Percentiles rank a stretch among this genome's conserved stretches.
Conservation (phyloP, 64 coral and sea anemone species). For the Hydrozoanthus tunicans region DNA sequence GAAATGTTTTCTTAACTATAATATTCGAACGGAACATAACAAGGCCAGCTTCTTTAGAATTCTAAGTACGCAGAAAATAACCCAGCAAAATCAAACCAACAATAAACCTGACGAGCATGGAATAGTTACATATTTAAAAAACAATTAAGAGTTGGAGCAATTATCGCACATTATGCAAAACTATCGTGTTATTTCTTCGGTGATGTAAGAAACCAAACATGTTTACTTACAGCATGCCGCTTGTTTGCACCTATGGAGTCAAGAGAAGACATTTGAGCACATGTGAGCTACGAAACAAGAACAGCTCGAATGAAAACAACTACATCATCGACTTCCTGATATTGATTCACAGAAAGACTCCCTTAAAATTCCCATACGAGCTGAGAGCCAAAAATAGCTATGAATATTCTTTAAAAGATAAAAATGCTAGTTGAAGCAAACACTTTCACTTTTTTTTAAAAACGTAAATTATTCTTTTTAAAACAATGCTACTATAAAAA, state of each 20-base stretch:
- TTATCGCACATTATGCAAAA: conserved; percentile 15
- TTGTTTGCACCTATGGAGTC: conserved; percentile 34
- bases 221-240: conserved; percentile 23
- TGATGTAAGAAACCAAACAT: not conserved
- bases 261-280: not conserved
- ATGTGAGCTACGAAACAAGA: not conserved
- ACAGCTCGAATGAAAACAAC: not conserved
- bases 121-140: not conserved
- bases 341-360: not conserved
- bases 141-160: not conserved
- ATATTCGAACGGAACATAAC: too few relatives aligned
- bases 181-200: not conserved
- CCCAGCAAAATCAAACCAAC: too few relatives aligned
- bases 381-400: conserved; percentile 24
- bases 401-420: not conserved
- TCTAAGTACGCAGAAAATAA: too few relatives aligned
- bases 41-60: too few relatives aligned
- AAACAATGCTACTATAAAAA: too few relatives aligned
- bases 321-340: not conserved
- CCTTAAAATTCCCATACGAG: conserved; percentile 11
- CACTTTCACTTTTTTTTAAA: too few relatives aligned
- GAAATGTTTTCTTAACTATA: too few relatives aligned
- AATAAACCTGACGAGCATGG: not conserved
- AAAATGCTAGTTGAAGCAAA: too few relatives aligned
- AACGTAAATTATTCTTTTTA: too few relatives aligned